Evolutionary conservation across 2,113 vertebrate genomes (phyloP), one percentile per base, ranked within the genome.

Genomic region (Dolichallabes microphthalmus): DNA sequence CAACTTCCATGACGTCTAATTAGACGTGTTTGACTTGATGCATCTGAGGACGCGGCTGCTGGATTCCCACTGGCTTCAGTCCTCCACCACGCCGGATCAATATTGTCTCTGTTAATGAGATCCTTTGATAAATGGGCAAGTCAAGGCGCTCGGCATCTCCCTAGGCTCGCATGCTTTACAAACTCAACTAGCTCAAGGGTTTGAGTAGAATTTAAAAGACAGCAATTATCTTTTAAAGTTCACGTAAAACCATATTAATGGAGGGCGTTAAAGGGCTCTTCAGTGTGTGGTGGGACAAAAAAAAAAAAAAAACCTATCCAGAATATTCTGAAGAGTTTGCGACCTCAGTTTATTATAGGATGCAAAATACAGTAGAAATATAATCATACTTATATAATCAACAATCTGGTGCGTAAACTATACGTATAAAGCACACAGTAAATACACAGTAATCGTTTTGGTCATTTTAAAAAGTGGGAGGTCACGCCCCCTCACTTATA

Each of bases 21-120:
- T 90, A 91, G 82, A 77, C 66, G 22, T 77, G 85, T 82, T 74
- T 69, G 61, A 60, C n/a, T 25, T 13, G 27, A 64, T 79, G n/a
- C 35, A 45, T 74, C 32, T 82, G 88, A 88, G 86, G 71, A 81
- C n/a, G 61, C 64, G 45, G 69, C 83, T 19, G 57, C 77, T 73
- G 74, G 60, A 86, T 83, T 87, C 89, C 89, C 85, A 75, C 82
- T 83, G 89, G 88, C 85, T 82, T 89, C 77, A 82, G 77, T 69
- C 68, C 82, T 84, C 68, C 74, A 60, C 75, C 82, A 64, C 53
- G 57, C 68, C 68, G 32, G 86, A 92, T 92, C 91, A 85, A 92
- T 92, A 91, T 88, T 88, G 90, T 89, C 90, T 88, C 87, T 82
- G 86, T 88, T 92, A 92, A 92, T 91, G 90, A 91, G 91, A 86